Percentiles rank a stretch among this genome's conserved stretches.
These are phyloP conservation scores for Poecilobothrus nobilitatus DNA, from an alignment of 2,888 invertebrate species.

Conservation along the genomic window DNA sequence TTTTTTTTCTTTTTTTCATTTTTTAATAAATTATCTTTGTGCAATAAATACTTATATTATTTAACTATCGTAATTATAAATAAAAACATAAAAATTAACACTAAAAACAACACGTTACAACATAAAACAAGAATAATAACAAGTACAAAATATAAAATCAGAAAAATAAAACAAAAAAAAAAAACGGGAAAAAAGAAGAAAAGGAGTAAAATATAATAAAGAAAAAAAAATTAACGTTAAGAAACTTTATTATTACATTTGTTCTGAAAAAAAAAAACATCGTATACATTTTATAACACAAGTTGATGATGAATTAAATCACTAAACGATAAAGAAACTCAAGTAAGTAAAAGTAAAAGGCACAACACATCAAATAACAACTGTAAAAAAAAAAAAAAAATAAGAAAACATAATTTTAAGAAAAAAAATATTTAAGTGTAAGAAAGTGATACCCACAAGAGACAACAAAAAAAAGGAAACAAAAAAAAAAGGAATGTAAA, in stretches of 20 bases:
- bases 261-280: neutral
- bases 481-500: conserved; percentile 10
- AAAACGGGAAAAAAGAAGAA: too few relatives aligned
- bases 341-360: neutral
- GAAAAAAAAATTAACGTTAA: neutral
- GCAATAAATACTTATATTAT: neutral
- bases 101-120: neutral
- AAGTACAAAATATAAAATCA: conserved; percentile 14
- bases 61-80: neutral
- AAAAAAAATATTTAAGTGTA: too few relatives aligned
- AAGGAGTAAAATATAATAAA: neutral
- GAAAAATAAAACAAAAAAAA: neutral
- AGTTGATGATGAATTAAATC: conserved; percentile 7
- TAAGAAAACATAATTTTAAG: too few relatives aligned
- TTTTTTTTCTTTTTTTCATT: too few relatives aligned
- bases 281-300: neutral
- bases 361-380: neutral
- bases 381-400: neutral
- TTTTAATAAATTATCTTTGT: too few relatives aligned
- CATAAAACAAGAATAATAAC: conserved; percentile 12
- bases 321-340: neutral
- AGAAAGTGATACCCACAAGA: too few relatives aligned
- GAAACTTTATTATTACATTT: too few relatives aligned
- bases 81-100: neutral
- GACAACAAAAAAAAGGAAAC: too few relatives aligned